Percentiles rank a stretch among this genome's conserved stretches.
These are phyloP conservation scores for Melinaea marsaeus DNA, from an alignment of 2,888 invertebrate species.

Conservation along the genomic window DNA sequence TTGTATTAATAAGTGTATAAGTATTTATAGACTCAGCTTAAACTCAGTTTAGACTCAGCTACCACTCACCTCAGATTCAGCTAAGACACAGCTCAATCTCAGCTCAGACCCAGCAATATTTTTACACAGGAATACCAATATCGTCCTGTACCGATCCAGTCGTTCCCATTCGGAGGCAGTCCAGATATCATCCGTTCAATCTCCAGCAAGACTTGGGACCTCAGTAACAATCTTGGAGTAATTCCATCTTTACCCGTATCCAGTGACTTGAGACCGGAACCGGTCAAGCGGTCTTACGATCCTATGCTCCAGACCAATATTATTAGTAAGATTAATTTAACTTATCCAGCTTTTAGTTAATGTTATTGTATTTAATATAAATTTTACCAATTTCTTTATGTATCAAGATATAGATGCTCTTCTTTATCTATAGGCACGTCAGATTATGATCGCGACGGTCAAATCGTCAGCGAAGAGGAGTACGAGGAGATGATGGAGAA, in stretches of 20 bases:
- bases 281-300: conserved; percentile 64
- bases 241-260: conserved; percentile 51
- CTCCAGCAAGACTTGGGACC: conserved; percentile 65
- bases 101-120: neutral
- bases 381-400: too few relatives aligned
- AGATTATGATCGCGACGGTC: conserved; percentile 68
- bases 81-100: too few relatives aligned
- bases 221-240: conserved; percentile 63
- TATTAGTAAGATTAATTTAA: conserved; percentile 49
- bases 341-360: too few relatives aligned
- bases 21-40: neutral
- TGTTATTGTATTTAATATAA: neutral
- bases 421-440: conserved; percentile 51
- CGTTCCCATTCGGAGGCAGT: conserved; percentile 64
- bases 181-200: conserved; percentile 65
- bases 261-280: conserved; percentile 60
- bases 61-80: too few relatives aligned
- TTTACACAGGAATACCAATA: conserved; percentile 62
- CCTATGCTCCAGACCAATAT: conserved; percentile 69
- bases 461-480: conserved; percentile 71
- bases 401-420: too few relatives aligned
- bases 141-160: conserved; percentile 55
- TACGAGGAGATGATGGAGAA: conserved; percentile 84
- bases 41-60: too few relatives aligned
- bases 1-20: neutral